Evolutionary conservation across 2,888 invertebrate species (phyloP).

Genomic region (Leptarthrus brevirostris): DNA sequence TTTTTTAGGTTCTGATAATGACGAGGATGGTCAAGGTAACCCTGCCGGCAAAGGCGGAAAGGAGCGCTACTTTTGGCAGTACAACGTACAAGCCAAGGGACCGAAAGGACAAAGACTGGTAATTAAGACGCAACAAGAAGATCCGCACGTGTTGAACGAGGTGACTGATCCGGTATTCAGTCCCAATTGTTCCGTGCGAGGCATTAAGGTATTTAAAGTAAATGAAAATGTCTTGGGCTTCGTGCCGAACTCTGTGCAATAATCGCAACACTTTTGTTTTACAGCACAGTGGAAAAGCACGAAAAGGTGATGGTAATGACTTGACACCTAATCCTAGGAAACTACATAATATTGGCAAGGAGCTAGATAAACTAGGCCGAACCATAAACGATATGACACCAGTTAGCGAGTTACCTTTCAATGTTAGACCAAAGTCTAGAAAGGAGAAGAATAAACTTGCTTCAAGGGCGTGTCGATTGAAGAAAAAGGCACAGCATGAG

Average conservation of each 20-base stretch:
- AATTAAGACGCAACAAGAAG: constrained; percentile 85
- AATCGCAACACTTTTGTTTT: constrained; percentile 24
- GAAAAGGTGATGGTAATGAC: constrained; percentile 98
- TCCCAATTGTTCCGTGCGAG: constrained; percentile 88
- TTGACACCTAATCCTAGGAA: constrained; percentile 95
- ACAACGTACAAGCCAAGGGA: constrained; percentile 97
- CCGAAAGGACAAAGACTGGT: constrained; percentile 93
- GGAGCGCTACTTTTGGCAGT: constrained; percentile 96
- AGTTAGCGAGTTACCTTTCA: constrained; percentile 91
- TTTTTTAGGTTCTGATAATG: constrained; percentile 61
- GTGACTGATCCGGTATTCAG: constrained; percentile 97
- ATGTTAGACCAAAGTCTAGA: constrained; percentile 88
- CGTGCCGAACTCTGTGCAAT: constrained; percentile 25
- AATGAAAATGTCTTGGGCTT: constrained; percentile 51
- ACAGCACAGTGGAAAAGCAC: constrained; percentile 82
- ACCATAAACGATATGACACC: constrained; percentile 97
- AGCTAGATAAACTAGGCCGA: constrained; percentile 88
- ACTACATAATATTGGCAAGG: constrained; percentile 89
- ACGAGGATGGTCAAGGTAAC: constrained; percentile 60
- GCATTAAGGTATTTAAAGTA: constrained; percentile 79
- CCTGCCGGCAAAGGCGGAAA: constrained; percentile 70
- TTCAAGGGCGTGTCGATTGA: constrained; percentile 94
- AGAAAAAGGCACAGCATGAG: constrained; percentile 99
- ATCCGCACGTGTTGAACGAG: constrained; percentile 91
- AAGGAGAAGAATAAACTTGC: constrained; percentile 98